Conservation (phyloP, 2,888 invertebrate species). For the Heliothis peltigera region DNA sequence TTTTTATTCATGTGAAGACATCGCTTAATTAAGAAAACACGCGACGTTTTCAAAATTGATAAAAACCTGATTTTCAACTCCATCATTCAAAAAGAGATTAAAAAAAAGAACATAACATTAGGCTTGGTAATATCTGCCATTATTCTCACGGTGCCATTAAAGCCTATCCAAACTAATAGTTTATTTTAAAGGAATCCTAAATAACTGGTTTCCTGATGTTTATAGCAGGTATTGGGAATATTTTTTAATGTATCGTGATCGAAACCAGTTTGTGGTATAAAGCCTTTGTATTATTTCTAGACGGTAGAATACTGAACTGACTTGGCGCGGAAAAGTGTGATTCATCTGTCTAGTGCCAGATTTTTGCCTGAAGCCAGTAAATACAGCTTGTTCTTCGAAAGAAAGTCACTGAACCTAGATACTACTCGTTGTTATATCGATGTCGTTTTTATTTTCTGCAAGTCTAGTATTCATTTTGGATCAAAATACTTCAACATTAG, state of each 20-base stretch:
- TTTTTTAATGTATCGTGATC: conserved; percentile 31
- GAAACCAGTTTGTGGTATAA: conserved; percentile 38
- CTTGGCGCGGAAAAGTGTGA: conserved; percentile 12
- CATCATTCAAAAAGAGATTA: background rate
- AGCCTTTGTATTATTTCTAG: conserved; percentile 26
- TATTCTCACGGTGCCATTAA: conserved; percentile 38
- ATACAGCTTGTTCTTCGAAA: no score
- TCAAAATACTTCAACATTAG: no score
- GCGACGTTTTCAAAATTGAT: no score
- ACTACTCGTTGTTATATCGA: no score
- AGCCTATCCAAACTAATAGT: conserved; percentile 32
- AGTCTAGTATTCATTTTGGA: no score
- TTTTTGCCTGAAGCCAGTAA: no score
- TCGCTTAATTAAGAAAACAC: no score
- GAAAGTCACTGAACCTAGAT: no score
- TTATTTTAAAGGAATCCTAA: conserved; percentile 31
- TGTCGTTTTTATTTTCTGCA: no score
- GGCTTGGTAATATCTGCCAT: conserved; percentile 9
- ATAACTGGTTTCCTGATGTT: conserved; percentile 48
- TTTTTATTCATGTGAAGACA: conserved; percentile 25
- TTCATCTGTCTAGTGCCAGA: conserved; percentile 4
- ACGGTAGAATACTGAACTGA: background rate
- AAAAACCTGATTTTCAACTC: no score
- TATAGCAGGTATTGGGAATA: conserved; percentile 28
- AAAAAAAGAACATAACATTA: background rate